Base-by-base conservation (phyloP, 2,888 invertebrate genomes). In the Zhuqinia jingwanae region DNA sequence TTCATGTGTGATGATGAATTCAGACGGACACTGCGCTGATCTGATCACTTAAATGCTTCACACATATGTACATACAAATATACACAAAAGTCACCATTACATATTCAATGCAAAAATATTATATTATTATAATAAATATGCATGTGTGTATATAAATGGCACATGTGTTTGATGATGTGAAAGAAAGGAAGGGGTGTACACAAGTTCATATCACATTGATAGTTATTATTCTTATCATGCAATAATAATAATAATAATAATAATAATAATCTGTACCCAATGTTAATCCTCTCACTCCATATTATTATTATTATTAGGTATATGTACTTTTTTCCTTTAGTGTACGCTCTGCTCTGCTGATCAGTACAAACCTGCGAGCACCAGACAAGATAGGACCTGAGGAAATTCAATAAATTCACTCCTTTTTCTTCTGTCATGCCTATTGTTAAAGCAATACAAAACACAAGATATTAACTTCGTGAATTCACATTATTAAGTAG, bases 191-290 rank as follows among this genome's bases (percentile, higher is more conserved):
- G 36, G 68, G 80, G 80, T 80, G 80, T 80, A 68, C 30, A 25
- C 65, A 80, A 68, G 45, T 50, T 30, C 27, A 53, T 78, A 45
- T 45, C 45, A 70, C 58, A 70, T 81, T 70, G 25, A 81, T 56
- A 70, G 80, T 81, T 53, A 70, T 81, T 81, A 81, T 70, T 81
- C 58, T 81, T 81, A 81, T 81, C 70, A 70, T 75, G 75, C 75
- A 75, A 70, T 70, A 10, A 20, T 25, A 56, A 36, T 42, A 36
- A 42, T 42, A 42, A 50, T 50, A 65, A n/a, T 36, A 8, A 65
- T 65, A 60, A 60, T 56, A 30, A 42, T 68, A 63, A 78, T 60
- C 25, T 65, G 47, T 78, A 27, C 36, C 36, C 78, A 78, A 78
- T 63, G 50, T 78, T 65, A 17, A 42, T 80, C n/a, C 20, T 65